Conservation (phyloP, 2,797 vertebrate genomes). For the Acanthurus tractus region DNA sequence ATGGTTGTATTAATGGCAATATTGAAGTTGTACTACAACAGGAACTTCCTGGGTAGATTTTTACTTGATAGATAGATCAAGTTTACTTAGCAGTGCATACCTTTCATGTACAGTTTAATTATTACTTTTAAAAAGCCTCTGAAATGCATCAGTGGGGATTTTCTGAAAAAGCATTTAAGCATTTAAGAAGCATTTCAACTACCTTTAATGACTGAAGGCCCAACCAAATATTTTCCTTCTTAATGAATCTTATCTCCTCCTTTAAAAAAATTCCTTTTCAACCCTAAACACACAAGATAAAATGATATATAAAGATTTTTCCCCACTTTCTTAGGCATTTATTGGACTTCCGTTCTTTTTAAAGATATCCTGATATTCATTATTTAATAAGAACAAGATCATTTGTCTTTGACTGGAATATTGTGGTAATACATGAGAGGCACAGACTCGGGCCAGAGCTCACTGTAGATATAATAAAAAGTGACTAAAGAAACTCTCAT, state of each 20-base stretch:
- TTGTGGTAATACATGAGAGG: not conserved
- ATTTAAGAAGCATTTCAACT: too few species aligned
- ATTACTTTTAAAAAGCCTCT: not conserved
- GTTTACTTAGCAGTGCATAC: not conserved
- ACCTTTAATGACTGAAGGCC: too few species aligned
- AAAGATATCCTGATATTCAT: not conserved
- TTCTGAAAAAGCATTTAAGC: too few species aligned
- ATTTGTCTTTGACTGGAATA: not conserved
- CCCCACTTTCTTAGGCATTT: not conserved
- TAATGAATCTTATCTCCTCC: too few species aligned
- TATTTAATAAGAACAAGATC: not conserved
- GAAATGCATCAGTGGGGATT: too few species aligned
- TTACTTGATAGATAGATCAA: conserved; percentile 37
- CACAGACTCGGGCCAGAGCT: not conserved
- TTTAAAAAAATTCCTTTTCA: not conserved
- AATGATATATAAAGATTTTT: too few species aligned
- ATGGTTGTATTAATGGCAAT: not conserved
- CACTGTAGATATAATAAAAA: too few species aligned
- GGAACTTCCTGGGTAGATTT: conserved; percentile 39
- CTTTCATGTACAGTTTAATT: not conserved
- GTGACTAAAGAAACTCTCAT: not conserved
- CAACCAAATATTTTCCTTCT: too few species aligned
- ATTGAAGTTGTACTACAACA: conserved; percentile 7
- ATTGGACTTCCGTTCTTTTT: not conserved
- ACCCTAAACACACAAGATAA: too few species aligned